phyloP scores from a whole-genome alignment of 2,797 vertebrate genomes.

The Hippocampus kuda region DNA sequence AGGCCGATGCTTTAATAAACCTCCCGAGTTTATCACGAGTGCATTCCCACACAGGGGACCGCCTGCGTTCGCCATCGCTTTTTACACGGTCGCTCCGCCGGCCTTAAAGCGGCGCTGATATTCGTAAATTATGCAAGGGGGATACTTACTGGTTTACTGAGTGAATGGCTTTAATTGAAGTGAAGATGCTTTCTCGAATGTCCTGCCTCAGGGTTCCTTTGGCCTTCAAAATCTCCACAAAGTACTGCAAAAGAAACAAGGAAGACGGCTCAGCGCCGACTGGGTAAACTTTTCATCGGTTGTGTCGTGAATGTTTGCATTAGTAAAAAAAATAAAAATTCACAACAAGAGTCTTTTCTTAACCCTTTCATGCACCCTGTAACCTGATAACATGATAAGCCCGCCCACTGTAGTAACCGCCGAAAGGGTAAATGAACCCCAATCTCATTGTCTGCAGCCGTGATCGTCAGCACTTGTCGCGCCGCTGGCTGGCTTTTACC shows the following conservation, averaged over 20 bases:
- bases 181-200: slow-evolving; percentile 78
- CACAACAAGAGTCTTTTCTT: neutral
- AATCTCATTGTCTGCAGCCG: neutral
- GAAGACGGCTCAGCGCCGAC: neutral
- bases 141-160: slow-evolving; percentile 84
- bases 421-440: neutral
- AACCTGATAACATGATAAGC: too few relatives aligned
- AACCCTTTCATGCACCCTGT: too few relatives aligned
- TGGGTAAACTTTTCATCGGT: neutral
- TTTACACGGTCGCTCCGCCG: neutral
- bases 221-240: slow-evolving; percentile 85
- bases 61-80: slow-evolving; percentile 43
- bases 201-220: slow-evolving; percentile 78
- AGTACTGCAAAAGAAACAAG: slow-evolving; percentile 68
- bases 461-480: neutral
- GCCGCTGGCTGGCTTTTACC: too few relatives aligned
- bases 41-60: slow-evolving; percentile 57
- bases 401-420: too few relatives aligned
- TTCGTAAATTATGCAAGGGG: slow-evolving; percentile 69
- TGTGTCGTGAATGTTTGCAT: neutral
- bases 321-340: neutral
- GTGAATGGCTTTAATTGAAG: slow-evolving; percentile 80
- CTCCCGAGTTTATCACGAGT: slow-evolving; percentile 57
- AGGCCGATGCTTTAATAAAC: slow-evolving; percentile 37
- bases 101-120: slow-evolving; percentile 49